These are phyloP conservation scores for Epirrita christyi DNA, from an alignment of 2,888 invertebrate genomes.

Conservation along the genomic window DNA sequence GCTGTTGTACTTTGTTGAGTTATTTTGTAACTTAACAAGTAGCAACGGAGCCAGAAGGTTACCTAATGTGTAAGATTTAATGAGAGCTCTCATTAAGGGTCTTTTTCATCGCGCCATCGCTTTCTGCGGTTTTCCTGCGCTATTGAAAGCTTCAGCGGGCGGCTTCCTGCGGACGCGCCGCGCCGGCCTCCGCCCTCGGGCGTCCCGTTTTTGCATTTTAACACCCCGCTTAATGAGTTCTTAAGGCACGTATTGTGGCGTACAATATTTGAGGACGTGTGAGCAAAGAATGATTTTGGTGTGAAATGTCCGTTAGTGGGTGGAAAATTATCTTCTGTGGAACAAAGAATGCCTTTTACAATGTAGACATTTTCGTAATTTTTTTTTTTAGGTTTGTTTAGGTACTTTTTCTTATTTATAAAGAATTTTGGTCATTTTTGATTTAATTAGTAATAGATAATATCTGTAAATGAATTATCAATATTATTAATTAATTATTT, in stretches of 20 bases:
- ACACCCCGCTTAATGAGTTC: conserved; percentile 70
- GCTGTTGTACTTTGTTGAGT: too few relatives aligned
- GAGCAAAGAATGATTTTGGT: conserved; percentile 24
- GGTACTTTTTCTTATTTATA: too few relatives aligned
- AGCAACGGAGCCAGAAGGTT: not conserved
- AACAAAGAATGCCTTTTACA: too few relatives aligned
- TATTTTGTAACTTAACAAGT: too few relatives aligned
- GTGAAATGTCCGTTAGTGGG: too few relatives aligned
- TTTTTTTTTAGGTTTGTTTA: too few relatives aligned
- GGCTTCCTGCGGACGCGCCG: conserved; percentile 61
- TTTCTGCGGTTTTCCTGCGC: conserved; percentile 65
- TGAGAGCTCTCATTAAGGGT: conserved; percentile 68
- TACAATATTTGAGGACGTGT: conserved; percentile 42
- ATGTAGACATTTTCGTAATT: too few relatives aligned
- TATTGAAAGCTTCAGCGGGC: conserved; percentile 63
- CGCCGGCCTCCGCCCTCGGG: conserved; percentile 45
- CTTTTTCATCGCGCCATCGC: conserved; percentile 58
- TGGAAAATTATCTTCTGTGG: too few relatives aligned
- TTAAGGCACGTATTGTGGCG: conserved; percentile 53
- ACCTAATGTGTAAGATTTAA: conserved; percentile 44
- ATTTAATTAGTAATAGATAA: too few relatives aligned
- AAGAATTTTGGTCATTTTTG: too few relatives aligned
- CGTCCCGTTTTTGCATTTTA: conserved; percentile 68
- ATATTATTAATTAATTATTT: too few relatives aligned
- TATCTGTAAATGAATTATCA: too few relatives aligned